These are phyloP conservation scores for Andinoacara biseriatus DNA, from an alignment of 2,113 vertebrate species.

Conservation along the genomic window DNA sequence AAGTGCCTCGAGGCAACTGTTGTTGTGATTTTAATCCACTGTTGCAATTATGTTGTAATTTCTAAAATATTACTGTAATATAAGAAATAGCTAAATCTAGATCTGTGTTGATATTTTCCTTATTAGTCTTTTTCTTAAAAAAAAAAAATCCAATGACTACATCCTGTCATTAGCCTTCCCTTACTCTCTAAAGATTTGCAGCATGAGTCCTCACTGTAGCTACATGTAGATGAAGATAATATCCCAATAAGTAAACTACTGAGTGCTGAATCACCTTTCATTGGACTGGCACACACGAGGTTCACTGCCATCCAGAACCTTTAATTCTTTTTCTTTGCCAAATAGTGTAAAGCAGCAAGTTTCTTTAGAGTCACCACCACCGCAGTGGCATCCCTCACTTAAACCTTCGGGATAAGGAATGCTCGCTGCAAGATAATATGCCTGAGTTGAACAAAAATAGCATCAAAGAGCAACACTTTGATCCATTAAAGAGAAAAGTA, in stretches of 20 bases:
- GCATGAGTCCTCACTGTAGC: background rate
- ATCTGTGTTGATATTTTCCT: background rate
- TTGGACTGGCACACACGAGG: background rate
- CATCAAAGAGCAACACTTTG: background rate
- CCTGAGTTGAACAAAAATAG: background rate
- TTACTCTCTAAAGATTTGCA: background rate
- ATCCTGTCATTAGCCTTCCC: accelerated
- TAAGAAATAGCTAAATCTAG: background rate
- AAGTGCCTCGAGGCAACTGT: too few species aligned
- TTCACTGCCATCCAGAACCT: background rate
- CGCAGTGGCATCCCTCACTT: background rate
- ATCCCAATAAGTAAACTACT: accelerated
- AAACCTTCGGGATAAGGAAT: background rate
- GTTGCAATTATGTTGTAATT: too few species aligned
- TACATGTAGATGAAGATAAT: background rate
- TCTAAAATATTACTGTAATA: too few species aligned
- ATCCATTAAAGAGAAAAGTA: background rate
- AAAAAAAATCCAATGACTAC: background rate
- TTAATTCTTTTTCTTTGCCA: background rate
- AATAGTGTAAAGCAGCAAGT: background rate
- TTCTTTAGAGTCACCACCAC: background rate
- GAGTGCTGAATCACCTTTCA: background rate
- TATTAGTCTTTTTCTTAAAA: background rate
- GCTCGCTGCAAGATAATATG: background rate
- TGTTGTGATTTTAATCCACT: too few species aligned